Conservation (phyloP, 2,888 invertebrate genomes). For the Athetis lepigone region DNA sequence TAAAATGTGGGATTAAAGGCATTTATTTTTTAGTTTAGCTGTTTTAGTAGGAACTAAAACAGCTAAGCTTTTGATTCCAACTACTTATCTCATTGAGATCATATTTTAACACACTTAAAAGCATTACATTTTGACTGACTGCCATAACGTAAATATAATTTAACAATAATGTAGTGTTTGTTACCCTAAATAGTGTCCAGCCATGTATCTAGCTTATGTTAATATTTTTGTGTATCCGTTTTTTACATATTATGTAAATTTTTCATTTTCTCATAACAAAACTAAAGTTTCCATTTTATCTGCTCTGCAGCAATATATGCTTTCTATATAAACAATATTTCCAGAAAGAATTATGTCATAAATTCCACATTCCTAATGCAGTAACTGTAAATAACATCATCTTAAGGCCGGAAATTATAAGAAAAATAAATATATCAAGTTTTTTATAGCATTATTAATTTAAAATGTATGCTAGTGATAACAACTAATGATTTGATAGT, state of each 20-base stretch:
- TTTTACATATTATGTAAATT: not conserved
- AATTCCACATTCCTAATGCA: not conserved
- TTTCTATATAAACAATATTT: not conserved
- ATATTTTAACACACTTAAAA: not conserved
- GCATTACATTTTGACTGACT: not conserved
- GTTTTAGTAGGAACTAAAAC: too few relatives aligned
- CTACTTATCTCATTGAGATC: slow-evolving; percentile 6
- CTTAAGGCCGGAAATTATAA: not conserved
- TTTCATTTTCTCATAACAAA: not conserved
- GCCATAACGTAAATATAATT: not conserved
- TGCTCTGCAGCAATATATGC: slow-evolving; percentile 1
- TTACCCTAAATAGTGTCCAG: not conserved
- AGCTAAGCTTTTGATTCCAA: too few relatives aligned
- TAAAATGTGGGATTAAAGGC: too few relatives aligned
- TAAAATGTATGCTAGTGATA: not conserved
- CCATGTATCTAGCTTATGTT: not conserved
- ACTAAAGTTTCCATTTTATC: slow-evolving; percentile 5
- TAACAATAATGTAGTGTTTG: too few relatives aligned
- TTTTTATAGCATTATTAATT: not conserved
- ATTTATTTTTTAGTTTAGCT: too few relatives aligned
- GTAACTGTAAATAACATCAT: not conserved
- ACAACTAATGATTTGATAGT: not conserved
- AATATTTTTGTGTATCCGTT: too few relatives aligned
- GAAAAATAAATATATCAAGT: not conserved
- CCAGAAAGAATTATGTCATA: not conserved